phyloP scores from a whole-genome alignment of 2,888 invertebrate genomes.

The Tenthredo amoena region DNA sequence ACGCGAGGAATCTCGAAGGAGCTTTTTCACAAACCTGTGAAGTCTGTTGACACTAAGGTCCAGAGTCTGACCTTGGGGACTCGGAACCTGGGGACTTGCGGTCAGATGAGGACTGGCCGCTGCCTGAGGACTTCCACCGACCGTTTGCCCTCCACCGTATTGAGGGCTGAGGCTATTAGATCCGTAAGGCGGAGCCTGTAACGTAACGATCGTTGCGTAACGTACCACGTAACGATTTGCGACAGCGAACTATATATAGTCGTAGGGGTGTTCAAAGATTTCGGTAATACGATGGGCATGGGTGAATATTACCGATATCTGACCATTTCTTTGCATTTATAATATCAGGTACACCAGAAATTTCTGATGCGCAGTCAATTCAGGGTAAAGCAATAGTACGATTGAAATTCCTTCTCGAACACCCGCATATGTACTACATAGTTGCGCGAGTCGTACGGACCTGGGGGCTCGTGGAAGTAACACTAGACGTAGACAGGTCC shows the following conservation, averaged over 20 bases:
- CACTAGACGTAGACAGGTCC: conserved; percentile 92
- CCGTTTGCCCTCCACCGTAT: conserved; percentile 85
- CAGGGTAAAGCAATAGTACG: background rate
- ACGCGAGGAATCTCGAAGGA: conserved; percentile 40
- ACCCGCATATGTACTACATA: conserved; percentile 49
- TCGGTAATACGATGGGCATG: conserved; percentile 8
- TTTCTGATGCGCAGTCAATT: background rate
- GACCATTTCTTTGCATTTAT: background rate
- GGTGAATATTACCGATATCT: conserved; percentile 36
- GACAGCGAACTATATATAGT: conserved; percentile 50
- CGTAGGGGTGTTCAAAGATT: conserved; percentile 47
- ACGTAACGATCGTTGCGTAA: conserved; percentile 72
- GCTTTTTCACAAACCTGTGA: conserved; percentile 84
- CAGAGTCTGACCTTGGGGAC: conserved; percentile 94
- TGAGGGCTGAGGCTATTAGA: conserved; percentile 83
- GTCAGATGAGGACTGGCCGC: conserved; percentile 91
- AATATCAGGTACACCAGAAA: background rate
- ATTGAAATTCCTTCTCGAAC: conserved; percentile 28
- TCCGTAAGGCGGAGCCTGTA: conserved; percentile 85
- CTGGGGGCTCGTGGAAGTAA: conserved; percentile 91
- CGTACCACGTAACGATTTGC: conserved; percentile 36
- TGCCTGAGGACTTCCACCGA: conserved; percentile 90
- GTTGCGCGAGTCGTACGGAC: conserved; percentile 76
- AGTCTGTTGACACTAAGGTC: conserved; percentile 93
- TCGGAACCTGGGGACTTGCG: conserved; percentile 93